Conservation (phyloP, 2,113 vertebrate genomes). For the Tiliqua scincoides region DNA sequence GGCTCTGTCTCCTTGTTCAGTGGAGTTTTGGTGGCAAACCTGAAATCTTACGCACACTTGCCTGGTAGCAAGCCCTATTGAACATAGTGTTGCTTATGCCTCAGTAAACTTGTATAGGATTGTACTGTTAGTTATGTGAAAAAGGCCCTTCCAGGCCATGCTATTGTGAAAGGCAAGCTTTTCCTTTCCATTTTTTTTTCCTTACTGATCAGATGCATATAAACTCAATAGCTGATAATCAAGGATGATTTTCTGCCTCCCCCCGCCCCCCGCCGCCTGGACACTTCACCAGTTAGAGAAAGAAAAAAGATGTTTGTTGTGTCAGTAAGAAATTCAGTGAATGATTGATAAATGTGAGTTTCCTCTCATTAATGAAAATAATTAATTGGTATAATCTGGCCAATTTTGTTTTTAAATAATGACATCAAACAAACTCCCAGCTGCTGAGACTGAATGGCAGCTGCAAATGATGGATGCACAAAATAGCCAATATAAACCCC, state of each 20-base stretch:
- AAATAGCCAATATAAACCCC: neutral
- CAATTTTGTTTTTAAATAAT: conserved; percentile 1
- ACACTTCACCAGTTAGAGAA: neutral
- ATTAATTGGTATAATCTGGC: neutral
- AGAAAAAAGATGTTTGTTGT: neutral
- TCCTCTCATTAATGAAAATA: neutral
- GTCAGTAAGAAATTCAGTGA: conserved; percentile 8
- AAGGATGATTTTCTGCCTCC: neutral
- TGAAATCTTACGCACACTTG: neutral
- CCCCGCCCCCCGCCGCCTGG: neutral
- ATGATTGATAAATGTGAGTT: neutral
- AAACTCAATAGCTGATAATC: neutral
- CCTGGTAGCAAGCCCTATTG: too few relatives aligned
- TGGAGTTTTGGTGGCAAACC: neutral
- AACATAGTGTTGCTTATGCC: too few relatives aligned
- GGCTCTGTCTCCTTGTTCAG: neutral
- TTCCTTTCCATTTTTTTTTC: too few relatives aligned
- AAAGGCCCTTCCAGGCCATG: neutral
- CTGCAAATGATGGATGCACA: neutral
- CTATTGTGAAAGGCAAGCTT: too few relatives aligned
- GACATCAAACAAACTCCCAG: neutral
- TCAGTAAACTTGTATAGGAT: too few relatives aligned
- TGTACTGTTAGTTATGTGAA: too few relatives aligned
- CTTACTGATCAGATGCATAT: too few relatives aligned
- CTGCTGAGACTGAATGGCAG: neutral